Evolutionary conservation across 2,888 invertebrate species (phyloP).

Genomic region (Polia nebulosa): DNA sequence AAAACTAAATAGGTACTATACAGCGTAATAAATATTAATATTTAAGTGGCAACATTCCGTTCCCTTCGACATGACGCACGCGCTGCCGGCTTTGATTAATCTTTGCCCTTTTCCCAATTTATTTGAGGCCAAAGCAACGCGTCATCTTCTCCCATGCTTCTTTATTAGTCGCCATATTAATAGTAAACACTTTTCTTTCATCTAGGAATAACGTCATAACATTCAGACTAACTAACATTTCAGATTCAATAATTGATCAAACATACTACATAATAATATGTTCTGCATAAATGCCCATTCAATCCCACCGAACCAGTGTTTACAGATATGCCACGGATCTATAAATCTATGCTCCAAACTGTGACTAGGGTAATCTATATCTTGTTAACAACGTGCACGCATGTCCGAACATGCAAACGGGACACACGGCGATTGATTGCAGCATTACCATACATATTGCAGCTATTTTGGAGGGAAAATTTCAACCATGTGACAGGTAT

Average conservation of each 20-base stretch:
- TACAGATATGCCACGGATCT: constrained; percentile 24
- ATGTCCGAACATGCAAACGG: constrained; percentile 34
- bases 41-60: too few relatives aligned
- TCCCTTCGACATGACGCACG: too few relatives aligned
- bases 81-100: too few relatives aligned
- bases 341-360: constrained; percentile 42
- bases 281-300: not conserved
- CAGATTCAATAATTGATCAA: constrained; percentile 3
- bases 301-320: constrained; percentile 26
- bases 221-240: too few relatives aligned
- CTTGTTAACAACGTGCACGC: constrained; percentile 39
- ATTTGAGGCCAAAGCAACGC: too few relatives aligned
- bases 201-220: too few relatives aligned
- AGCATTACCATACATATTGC: constrained; percentile 26
- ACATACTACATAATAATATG: not conserved
- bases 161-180: too few relatives aligned
- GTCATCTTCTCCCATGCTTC: too few relatives aligned
- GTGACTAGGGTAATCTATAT: constrained; percentile 26
- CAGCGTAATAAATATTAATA: too few relatives aligned
- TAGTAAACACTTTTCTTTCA: too few relatives aligned
- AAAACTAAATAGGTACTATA: too few relatives aligned
- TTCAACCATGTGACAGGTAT: not conserved
- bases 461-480: not conserved
- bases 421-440: constrained; percentile 41
- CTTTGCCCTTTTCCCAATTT: too few relatives aligned